Conservation (phyloP, 2,797 vertebrate species). For the Sebastes steindachneri region DNA sequence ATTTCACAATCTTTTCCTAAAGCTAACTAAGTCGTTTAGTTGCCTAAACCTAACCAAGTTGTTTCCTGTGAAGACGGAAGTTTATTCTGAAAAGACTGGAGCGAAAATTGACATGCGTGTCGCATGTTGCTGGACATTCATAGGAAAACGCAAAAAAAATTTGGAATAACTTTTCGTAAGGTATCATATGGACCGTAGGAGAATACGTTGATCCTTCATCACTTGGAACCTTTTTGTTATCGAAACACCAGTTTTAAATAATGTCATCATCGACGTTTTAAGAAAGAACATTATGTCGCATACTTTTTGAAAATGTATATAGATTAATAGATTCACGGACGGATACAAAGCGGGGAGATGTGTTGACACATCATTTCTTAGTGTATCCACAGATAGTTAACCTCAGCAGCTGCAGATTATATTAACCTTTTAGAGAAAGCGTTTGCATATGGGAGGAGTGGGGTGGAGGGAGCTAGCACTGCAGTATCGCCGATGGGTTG, state of each 20-base stretch:
- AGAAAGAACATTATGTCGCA: neutral
- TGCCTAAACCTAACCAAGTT: too few species aligned
- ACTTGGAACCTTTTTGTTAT: neutral
- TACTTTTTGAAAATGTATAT: neutral
- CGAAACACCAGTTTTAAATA: neutral
- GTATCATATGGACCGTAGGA: too few species aligned
- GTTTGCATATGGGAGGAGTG: constrained; percentile 61
- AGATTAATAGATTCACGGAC: neutral
- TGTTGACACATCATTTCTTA: constrained; percentile 61
- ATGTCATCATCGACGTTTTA: neutral
- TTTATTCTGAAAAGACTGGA: too few species aligned
- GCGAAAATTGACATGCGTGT: too few species aligned
- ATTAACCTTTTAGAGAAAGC: constrained; percentile 77
- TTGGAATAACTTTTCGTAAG: too few species aligned
- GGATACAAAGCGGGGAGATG: constrained; percentile 14
- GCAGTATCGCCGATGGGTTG: constrained; percentile 73
- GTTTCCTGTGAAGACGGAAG: too few species aligned
- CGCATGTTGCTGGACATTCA: too few species aligned
- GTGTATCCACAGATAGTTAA: constrained; percentile 64
- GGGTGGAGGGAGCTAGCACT: constrained; percentile 33
- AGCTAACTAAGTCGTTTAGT: too few species aligned
- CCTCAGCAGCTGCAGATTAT: constrained; percentile 71
- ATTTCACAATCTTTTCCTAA: too few species aligned
- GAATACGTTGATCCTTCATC: neutral
- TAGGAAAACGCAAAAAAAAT: too few species aligned